Evolutionary conservation across 2,888 invertebrate genomes (phyloP), one percentile per base, ranked within the genome.

Genomic region (Eupithecia centaureata): DNA sequence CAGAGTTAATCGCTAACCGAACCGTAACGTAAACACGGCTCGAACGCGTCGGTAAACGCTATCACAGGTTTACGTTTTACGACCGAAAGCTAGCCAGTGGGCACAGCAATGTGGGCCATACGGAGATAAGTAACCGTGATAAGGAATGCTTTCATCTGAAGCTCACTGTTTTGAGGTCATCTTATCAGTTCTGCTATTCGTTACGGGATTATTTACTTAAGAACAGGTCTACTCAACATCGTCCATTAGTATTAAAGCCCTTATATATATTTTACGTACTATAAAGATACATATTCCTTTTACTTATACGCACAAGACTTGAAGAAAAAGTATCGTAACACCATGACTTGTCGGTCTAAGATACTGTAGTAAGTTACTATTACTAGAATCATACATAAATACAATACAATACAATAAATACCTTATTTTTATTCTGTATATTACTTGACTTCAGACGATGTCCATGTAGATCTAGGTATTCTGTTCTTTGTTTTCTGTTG

Each of bases 1-100:
- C 69, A 64, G 56, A 63, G 73, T 65, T 73, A 76, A 77, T 76
- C 73, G 76, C 71, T 65, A 74, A 73, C 64, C 68, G 73, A 73
- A 70, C 71, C 76, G 74, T 73, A 74, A 32, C 30, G 57, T 32
- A 33, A 57, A 57, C 57, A 57, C 57, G 32, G 18, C 12, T 33
- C 30, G 12, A 57, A 56, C 63, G 64, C 67, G 66, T 60, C 67
- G 58, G 67, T 66, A 65, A 66, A 71, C 74, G 74, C 75, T 77
- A 75, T 77, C 76, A 69, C 71, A 42, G 66, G 66, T 64, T 67
- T 61, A 60, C 35, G 67, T 65, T 63, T 67, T 64, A 61, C 38
- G 68, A 66, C 62, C 58, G 72, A 71, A 69, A 75, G 67, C 70
- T 66, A 60, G 59, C 22, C 58, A 59, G 30, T 33, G 22, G 47